A percentile compares a stretch with the other conserved stretches of the same genome.
Evolutionary conservation across 2,888 invertebrate species (phyloP).

Genomic region (Caenorhabditis sulstoni): DNA sequence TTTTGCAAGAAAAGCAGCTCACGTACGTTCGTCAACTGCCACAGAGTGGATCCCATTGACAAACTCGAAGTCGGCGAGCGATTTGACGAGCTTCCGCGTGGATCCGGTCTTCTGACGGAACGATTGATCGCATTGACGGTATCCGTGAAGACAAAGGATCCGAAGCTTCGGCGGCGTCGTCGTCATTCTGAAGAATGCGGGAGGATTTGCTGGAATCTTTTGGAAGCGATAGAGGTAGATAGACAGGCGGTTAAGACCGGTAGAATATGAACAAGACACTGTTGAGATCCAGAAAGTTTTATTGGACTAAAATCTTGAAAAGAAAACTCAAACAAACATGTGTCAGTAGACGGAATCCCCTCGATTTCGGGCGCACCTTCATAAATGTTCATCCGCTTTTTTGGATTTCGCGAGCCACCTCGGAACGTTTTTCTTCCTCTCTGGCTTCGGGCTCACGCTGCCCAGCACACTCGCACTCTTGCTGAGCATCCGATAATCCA

Average conservation of each 20-base stretch:
- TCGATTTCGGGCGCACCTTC: too few relatives aligned
- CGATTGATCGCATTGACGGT: constrained; percentile 75
- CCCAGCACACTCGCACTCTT: constrained; percentile 59
- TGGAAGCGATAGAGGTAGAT: too few relatives aligned
- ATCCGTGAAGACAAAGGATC: constrained; percentile 79
- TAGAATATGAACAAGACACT: too few relatives aligned
- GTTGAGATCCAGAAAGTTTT: too few relatives aligned
- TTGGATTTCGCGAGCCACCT: constrained; percentile 12
- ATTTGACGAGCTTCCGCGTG: constrained; percentile 72
- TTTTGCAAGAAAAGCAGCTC: too few relatives aligned
- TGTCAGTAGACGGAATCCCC: too few relatives aligned
- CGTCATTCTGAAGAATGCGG: constrained; percentile 19
- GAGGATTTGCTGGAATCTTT: too few relatives aligned
- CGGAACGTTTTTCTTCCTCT: constrained; percentile 18
- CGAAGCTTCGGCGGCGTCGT: constrained; percentile 52
- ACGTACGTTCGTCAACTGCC: constrained; percentile 50
- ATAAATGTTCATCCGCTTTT: background rate
- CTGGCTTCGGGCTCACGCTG: constrained; percentile 12
- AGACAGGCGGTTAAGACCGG: too few relatives aligned
- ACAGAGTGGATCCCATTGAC: constrained; percentile 61
- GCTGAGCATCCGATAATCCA: constrained; percentile 62
- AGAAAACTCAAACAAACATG: too few relatives aligned
- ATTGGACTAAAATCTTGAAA: too few relatives aligned
- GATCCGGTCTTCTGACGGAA: constrained; percentile 78
- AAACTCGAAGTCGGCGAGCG: constrained; percentile 69